These are phyloP conservation scores for Hydropotes inermis DNA, from an alignment of 2,113 vertebrate species.

Conservation along the genomic window DNA sequence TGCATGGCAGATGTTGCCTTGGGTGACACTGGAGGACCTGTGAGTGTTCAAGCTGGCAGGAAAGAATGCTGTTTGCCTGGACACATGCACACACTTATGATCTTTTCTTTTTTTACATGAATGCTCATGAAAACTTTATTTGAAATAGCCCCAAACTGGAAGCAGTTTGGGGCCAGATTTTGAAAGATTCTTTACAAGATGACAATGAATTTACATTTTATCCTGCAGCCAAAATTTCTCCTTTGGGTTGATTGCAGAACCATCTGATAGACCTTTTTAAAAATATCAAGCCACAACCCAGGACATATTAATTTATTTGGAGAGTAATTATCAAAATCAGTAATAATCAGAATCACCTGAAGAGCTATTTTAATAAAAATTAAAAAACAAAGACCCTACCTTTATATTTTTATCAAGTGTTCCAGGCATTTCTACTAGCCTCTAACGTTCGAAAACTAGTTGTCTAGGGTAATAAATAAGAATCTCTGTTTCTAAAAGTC, in stretches of 20 bases:
- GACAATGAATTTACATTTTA: not conserved
- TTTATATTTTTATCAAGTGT: not conserved
- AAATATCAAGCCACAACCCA: not conserved
- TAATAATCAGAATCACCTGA: not conserved
- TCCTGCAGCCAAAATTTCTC: not conserved
- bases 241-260: not conserved
- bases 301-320: not conserved
- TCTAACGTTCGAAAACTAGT: not conserved
- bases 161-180: not conserved
- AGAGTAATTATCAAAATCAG: not conserved
- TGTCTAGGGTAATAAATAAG: not conserved
- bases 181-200: not conserved
- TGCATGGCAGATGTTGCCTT: rapidly evolving
- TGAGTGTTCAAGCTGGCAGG: not conserved
- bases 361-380: not conserved
- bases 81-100: not conserved
- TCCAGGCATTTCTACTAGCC: not conserved
- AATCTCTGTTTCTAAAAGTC: not conserved
- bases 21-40: rapidly evolving
- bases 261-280: not conserved
- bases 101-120: not conserved
- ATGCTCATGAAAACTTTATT: not conserved
- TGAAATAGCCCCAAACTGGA: not conserved
- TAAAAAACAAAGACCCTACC: not conserved
- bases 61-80: not conserved